A percentile compares a stretch with the other conserved stretches of the same genome.
phyloP scores from a whole-genome alignment of 2,113 vertebrate species.

The Lampris megalopsis region DNA sequence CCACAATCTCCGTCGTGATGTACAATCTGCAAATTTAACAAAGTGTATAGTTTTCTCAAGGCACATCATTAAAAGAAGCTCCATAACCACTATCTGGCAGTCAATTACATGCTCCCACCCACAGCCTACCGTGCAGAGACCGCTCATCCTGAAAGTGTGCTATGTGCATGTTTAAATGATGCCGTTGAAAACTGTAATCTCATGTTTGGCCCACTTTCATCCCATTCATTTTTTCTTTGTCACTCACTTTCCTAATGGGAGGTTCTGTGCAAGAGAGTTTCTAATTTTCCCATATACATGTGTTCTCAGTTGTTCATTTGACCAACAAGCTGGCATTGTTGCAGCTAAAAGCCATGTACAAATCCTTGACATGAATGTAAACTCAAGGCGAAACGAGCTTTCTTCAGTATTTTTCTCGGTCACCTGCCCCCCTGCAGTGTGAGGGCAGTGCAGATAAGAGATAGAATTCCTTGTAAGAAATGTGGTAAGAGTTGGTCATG shows the following conservation, averaged over 20 bases:
- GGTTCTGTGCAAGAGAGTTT: conserved; percentile 89
- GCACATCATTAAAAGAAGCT: conserved; percentile 72
- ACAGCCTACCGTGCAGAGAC: conserved; percentile 8
- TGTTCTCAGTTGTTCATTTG: conserved; percentile 81
- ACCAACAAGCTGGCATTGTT: conserved; percentile 82
- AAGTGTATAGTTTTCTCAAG: conserved; percentile 71
- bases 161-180: conserved; percentile 56
- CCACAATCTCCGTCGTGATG: conserved; percentile 37
- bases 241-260: conserved; percentile 62
- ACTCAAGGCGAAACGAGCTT: conserved; percentile 65
- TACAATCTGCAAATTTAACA: conserved; percentile 63
- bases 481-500: conserved; percentile 78
- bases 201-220: conserved; percentile 49
- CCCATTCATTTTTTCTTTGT: conserved; percentile 22
- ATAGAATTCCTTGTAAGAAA: conserved; percentile 54
- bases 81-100: conserved; percentile 51
- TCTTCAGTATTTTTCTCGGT: conserved; percentile 21
- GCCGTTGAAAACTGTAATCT: conserved; percentile 67
- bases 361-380: conserved; percentile 81
- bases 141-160: conserved; percentile 33
- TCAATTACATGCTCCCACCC: conserved; percentile 26
- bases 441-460: conserved; percentile 78
- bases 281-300: conserved; percentile 62
- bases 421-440: conserved; percentile 74
- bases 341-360: conserved; percentile 84